phyloP scores from a whole-genome alignment of 2,113 vertebrate species.

The Conger conger region DNA sequence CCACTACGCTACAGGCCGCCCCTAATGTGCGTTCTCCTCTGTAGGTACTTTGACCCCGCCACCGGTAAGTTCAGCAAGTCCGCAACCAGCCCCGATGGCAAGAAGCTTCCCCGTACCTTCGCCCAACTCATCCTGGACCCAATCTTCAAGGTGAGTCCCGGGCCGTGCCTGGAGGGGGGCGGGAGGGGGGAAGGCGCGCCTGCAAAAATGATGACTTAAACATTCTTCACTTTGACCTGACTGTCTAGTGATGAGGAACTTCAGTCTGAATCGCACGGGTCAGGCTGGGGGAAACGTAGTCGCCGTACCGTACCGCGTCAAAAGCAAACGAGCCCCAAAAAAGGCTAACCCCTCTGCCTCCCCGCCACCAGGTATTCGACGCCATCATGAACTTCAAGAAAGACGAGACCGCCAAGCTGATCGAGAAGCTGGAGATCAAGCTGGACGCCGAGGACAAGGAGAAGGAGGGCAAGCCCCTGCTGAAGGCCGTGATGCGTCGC shows the following conservation, averaged over 20 bases:
- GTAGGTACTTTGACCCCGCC: constrained; percentile 83
- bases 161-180: background rate
- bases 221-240: constrained; percentile 90
- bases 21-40: accelerated
- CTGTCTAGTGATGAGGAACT: constrained; percentile 70
- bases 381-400: constrained; percentile 95
- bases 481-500: constrained; percentile 95
- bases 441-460: constrained; percentile 86
- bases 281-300: too few relatives aligned
- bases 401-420: constrained; percentile 84
- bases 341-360: background rate
- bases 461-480: constrained; percentile 89
- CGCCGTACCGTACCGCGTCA: too few relatives aligned
- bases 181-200: background rate
- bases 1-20: too few relatives aligned
- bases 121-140: constrained; percentile 90
- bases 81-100: constrained; percentile 71
- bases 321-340: too few relatives aligned
- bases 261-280: constrained; percentile 68
- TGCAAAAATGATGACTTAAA: constrained; percentile 74
- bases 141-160: constrained; percentile 85
- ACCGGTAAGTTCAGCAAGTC: constrained; percentile 85
- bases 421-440: constrained; percentile 90
- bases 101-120: constrained; percentile 83
- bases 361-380: constrained; percentile 77